A percentile compares a stretch with the other conserved stretches of the same genome.
Evolutionary conservation across 2,888 invertebrate genomes (phyloP).

Genomic region (Mechanitis messenoides): DNA sequence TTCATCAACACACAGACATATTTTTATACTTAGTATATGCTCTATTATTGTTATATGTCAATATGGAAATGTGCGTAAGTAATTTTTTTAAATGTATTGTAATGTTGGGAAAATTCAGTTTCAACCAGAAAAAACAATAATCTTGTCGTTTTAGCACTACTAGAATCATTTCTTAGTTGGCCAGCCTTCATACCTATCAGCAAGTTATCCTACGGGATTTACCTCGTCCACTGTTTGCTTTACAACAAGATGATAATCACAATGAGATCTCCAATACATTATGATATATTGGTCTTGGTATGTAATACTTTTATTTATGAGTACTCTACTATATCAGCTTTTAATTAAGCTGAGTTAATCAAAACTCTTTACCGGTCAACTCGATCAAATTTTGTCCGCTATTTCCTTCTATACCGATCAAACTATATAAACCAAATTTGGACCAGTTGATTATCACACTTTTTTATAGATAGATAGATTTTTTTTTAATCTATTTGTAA

Average conservation of each 20-base stretch:
- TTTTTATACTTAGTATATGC: slow-evolving; percentile 34
- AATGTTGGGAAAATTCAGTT: too few species aligned
- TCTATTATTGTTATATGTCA: slow-evolving; percentile 35
- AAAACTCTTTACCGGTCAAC: too few species aligned
- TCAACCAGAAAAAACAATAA: too few species aligned
- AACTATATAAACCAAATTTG: too few species aligned
- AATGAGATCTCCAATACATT: slow-evolving; percentile 18
- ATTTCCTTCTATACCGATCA: too few species aligned
- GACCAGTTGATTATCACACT: too few species aligned
- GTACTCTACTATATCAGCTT: too few species aligned
- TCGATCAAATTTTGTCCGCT: too few species aligned
- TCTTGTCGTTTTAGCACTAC: slow-evolving; percentile 25
- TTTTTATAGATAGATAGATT: too few species aligned
- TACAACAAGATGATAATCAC: slow-evolving; percentile 19
- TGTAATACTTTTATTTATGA: slow-evolving; percentile 12
- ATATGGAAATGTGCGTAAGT: slow-evolving; percentile 42
- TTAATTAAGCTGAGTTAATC: too few species aligned
- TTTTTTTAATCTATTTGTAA: too few species aligned
- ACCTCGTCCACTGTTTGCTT: slow-evolving; percentile 26
- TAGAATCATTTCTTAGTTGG: slow-evolving; percentile 19
- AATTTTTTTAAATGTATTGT: too few species aligned
- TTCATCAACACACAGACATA: slow-evolving; percentile 23
- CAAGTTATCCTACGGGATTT: slow-evolving; percentile 28
- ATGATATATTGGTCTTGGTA: slow-evolving; percentile 21
- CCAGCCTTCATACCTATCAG: slow-evolving; percentile 16